These are phyloP conservation scores for Trilocha varians DNA, from an alignment of 2,888 invertebrate species.

Conservation along the genomic window DNA sequence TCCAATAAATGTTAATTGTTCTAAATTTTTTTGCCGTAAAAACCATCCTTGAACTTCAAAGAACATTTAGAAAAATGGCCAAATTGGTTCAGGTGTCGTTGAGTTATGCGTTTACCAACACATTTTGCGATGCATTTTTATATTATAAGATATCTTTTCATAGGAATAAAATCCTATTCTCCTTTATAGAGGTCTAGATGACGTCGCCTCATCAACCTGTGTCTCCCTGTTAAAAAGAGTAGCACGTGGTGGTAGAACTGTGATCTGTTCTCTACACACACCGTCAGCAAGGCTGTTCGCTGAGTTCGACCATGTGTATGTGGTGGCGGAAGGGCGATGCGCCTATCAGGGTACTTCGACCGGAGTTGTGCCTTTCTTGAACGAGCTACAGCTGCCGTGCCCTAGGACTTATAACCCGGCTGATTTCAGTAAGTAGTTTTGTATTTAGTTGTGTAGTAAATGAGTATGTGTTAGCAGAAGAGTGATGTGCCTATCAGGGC, in stretches of 20 bases:
- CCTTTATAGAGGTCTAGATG: conserved; percentile 87
- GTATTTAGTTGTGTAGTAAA: too few species aligned
- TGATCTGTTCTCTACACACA: conserved; percentile 96
- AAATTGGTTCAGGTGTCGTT: too few species aligned
- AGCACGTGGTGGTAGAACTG: conserved; percentile 89
- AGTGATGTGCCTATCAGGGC: conserved; percentile 93
- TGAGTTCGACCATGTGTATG: conserved; percentile 92
- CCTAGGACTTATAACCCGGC: conserved; percentile 96
- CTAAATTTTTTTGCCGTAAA: too few species aligned
- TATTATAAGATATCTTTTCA: too few species aligned
- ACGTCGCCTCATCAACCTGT: conserved; percentile 91
- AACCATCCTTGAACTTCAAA: too few species aligned
- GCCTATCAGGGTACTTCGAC: conserved; percentile 88
- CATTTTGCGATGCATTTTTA: too few species aligned
- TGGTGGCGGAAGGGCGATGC: conserved; percentile 91
- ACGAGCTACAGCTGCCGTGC: conserved; percentile 84
- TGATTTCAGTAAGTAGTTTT: conserved; percentile 86
- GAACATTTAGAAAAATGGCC: too few species aligned
- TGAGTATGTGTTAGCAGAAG: conserved; percentile 90
- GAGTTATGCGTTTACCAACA: too few species aligned
- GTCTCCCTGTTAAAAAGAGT: conserved; percentile 87
- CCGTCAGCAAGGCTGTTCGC: conserved; percentile 94
- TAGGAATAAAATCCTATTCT: not conserved
- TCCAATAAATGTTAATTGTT: too few species aligned
- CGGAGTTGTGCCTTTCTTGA: conserved; percentile 87